Evolutionary conservation across 2,888 invertebrate species (phyloP).

Genomic region (Tipula helvola): DNA sequence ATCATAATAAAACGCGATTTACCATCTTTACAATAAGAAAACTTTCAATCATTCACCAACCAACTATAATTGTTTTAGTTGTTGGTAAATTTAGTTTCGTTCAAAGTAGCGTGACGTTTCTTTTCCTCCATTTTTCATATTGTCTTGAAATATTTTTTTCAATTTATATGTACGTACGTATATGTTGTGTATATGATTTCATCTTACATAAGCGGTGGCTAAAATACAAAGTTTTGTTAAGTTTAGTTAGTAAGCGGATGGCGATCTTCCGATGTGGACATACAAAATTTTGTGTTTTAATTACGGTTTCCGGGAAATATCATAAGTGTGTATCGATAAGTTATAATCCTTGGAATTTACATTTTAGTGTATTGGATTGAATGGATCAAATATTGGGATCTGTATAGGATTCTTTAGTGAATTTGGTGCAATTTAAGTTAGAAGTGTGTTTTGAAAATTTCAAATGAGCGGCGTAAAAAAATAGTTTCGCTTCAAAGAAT

Average conservation of each 20-base stretch:
- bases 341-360: neutral
- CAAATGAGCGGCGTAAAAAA: neutral
- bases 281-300: neutral
- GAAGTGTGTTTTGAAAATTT: neutral
- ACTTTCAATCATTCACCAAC: neutral
- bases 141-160: neutral
- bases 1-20: neutral
- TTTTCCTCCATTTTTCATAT: neutral
- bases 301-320: neutral
- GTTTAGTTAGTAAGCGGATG: neutral
- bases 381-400: neutral
- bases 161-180: neutral
- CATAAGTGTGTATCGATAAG: neutral
- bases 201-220: neutral
- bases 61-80: neutral
- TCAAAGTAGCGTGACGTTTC: neutral
- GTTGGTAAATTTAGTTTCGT: neutral
- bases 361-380: neutral
- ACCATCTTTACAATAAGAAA: neutral
- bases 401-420: neutral
- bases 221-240: neutral
- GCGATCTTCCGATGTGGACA: neutral
- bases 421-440: neutral
- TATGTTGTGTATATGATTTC: neutral
- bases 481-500: neutral